Base-by-base conservation (phyloP, 35 echinoderm and acorn worm genomes). In the Lytechinus variegatus region DNA sequence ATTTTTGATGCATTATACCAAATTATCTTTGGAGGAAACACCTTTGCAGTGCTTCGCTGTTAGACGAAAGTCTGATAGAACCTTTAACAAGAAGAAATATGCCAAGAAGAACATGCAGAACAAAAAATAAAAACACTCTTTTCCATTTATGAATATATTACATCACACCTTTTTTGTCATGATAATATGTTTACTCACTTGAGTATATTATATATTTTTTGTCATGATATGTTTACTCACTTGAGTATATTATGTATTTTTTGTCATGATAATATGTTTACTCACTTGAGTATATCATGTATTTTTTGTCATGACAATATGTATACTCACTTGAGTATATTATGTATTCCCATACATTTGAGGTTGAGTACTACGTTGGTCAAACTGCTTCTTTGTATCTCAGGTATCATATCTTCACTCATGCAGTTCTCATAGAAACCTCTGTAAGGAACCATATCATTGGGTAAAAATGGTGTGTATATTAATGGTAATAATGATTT, bases 311-410 rank as follows among this genome's bases (percentile, higher is more conserved):
- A 44, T 44, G 33, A 44, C 2, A 44, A 44, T 44, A 44, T 44
- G 33, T 2, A 1, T 24, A 98, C 98, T 98, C 96, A 99, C 98
- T 97, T 61, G 27, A 99, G 60, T 19, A 99, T 98, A 94, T 99
- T 97, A 86, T 98, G 98, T 52, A 98, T 97, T 24, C 97, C 98
- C 98, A 99, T 99, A 66, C 98, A 99, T 21, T 99, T 99, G 16
- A 99, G 94, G 89, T 96, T 99, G 6, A 99, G 97, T 11, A 99
- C 98, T 9, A 99, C 98, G 87, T 95, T 98, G 11, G 98, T 98
- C 94, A 99, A 56, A 86, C 98, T 99, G 0, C 97, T 97, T 56
- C 98, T 95, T 71, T 99, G 98, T 14, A 99, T 97, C 86, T 99
- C 98, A 54, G 98, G 96, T 72, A 97, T 94, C 96, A 98, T 99